Percentiles rank a stretch among this genome's conserved stretches.
Conservation (phyloP, 35 echinoderm and acorn worm genomes). For the Ophiothrix spiculata region DNA sequence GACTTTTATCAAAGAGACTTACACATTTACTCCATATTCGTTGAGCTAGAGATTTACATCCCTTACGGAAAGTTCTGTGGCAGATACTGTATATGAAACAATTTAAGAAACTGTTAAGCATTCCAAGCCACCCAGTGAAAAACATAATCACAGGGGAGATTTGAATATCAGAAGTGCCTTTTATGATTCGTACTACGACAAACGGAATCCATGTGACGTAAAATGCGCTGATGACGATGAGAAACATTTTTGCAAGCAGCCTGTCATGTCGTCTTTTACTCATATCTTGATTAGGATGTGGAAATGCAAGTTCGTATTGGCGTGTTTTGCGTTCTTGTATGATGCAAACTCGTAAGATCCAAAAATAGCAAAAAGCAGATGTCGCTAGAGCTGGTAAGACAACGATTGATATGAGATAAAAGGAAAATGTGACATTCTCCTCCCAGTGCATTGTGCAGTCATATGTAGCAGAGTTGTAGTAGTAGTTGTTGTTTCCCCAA, state of each 20-base stretch:
- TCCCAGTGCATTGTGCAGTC: conserved; percentile 68
- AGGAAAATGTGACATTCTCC: conserved; percentile 47
- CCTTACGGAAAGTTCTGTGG: conserved; percentile 66
- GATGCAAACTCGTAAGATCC: conserved; percentile 59
- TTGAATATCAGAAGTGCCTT: conserved; percentile 35
- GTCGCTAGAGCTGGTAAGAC: conserved; percentile 61
- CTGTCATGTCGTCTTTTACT: conserved; percentile 42
- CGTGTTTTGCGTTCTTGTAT: conserved; percentile 55
- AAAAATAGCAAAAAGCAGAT: conserved; percentile 75
- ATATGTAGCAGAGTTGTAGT: conserved; percentile 55
- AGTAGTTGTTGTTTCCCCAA: conserved; percentile 28
- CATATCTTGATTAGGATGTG: conserved; percentile 22
- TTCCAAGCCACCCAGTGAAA: conserved; percentile 70
- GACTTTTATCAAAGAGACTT: neutral
- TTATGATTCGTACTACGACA: conserved; percentile 58
- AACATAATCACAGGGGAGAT: conserved; percentile 57
- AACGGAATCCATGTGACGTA: conserved; percentile 92
- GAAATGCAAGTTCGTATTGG: conserved; percentile 36
- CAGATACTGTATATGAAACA: conserved; percentile 92
- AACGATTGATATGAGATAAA: conserved; percentile 60
- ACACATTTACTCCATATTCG: neutral
- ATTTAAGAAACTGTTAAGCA: conserved; percentile 92
- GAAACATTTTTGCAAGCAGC: conserved; percentile 84
- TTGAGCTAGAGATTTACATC: conserved; percentile 12
- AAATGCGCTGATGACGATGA: conserved; percentile 81